Evolutionary conservation across 2,888 invertebrate species (phyloP), one percentile per base, ranked within the genome.

Genomic region (Habroteleia sp.): DNA sequence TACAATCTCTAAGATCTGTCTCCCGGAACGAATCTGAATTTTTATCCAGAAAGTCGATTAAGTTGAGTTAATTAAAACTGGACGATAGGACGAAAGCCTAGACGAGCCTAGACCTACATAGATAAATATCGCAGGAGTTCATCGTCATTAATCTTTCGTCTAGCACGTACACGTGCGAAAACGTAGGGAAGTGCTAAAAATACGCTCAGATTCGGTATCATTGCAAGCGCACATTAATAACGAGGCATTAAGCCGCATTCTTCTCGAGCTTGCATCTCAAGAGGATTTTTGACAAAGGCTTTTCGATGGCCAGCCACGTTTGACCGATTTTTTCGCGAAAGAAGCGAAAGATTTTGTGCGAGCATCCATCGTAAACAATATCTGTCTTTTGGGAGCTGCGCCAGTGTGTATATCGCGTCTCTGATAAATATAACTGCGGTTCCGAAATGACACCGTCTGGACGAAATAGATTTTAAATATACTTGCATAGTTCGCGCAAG

Each of bases 71-170:
- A 58, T 69, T 69, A 35, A 35, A 60, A 52, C 35, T 31, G 44
- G 48, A 60, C 44, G 50, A 44, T 60, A 60, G 50, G 50, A 35
- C 50, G 27, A 65, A 58, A 68, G 58, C 52, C 23, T 52, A 52
- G 39, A 50, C 68, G 41, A 69, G 60, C 68, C 68, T 69, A 69
- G 68, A 69, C 68, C 68, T 60, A 69, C 50, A 69, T 69, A 69
- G 68, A 69, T 69, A 69, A 60, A 50, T 60, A 69, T 69, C 68
- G 39, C 50, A 39, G 35, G 50, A 69, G 68, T 69, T 69, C 58
- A 60, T 58, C 58, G 68, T 69, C 68, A 60, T 69, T 69, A 69
- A 69, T 69, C 68, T 69, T 52, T 60, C 58, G 68, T 69, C 50
- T 52, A 69, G 50, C 60, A 39, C 10, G 54, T 68, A 58, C 41